Conservation (phyloP, 2,797 vertebrate genomes). For the Lycodopsis pacificus region DNA sequence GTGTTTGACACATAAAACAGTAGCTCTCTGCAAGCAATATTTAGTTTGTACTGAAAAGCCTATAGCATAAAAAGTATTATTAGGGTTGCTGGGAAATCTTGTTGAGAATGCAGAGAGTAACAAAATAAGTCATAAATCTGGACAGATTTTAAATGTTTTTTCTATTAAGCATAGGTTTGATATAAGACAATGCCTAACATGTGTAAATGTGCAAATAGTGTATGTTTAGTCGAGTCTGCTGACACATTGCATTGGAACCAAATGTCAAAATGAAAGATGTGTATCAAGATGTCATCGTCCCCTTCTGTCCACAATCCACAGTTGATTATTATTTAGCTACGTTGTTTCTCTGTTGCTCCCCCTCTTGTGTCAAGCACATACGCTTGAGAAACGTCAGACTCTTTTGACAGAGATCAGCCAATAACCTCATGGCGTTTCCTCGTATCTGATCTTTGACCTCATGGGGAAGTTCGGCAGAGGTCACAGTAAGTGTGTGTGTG, state of each 20-base stretch:
- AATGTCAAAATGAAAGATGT: neutral
- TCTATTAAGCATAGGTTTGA: neutral
- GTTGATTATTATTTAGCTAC: neutral
- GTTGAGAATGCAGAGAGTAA: constrained; percentile 64
- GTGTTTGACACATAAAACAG: constrained; percentile 63
- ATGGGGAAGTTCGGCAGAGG: constrained; percentile 61
- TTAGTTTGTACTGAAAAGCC: constrained; percentile 45
- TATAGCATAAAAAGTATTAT: constrained; percentile 53
- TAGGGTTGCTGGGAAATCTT: constrained; percentile 58
- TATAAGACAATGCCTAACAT: neutral
- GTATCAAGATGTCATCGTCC: neutral
- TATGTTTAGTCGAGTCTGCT: neutral
- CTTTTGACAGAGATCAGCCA: constrained; percentile 62
- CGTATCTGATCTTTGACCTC: constrained; percentile 65
- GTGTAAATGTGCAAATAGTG: neutral
- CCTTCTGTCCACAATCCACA: constrained; percentile 5
- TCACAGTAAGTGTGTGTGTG: constrained; percentile 46
- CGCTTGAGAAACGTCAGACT: constrained; percentile 38
- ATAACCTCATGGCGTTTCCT: constrained; percentile 64
- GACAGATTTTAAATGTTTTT: constrained; percentile 34
- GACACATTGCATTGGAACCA: neutral
- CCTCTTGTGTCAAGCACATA: constrained; percentile 36
- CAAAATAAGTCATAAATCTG: constrained; percentile 64
- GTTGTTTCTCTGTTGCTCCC: constrained; percentile 8
- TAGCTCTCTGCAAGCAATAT: constrained; percentile 58